phyloP scores from a whole-genome alignment of 2,113 vertebrate genomes.

The Salvelinus sp. region DNA sequence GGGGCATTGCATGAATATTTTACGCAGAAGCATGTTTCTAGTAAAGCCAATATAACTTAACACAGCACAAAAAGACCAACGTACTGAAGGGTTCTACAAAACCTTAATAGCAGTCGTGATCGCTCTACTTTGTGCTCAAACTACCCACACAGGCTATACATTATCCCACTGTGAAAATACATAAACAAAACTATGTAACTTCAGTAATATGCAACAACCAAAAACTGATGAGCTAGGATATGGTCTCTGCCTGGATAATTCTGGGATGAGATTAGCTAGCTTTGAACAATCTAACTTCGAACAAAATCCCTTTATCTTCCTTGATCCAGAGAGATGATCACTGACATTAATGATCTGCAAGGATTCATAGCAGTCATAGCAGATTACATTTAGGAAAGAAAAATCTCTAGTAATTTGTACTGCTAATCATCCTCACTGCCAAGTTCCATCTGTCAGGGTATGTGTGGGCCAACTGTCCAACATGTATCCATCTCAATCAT shows the following conservation, averaged over 20 bases:
- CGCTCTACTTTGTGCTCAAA: neutral
- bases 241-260: too few species aligned
- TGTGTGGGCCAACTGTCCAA: slow-evolving; percentile 4
- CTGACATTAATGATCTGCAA: too few species aligned
- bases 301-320: too few species aligned
- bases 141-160: neutral
- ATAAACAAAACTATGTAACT: neutral
- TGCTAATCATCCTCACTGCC: neutral
- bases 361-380: too few species aligned
- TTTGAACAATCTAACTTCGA: too few species aligned
- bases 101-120: slow-evolving; percentile 2
- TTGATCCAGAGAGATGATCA: too few species aligned
- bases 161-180: neutral
- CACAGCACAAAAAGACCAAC: slow-evolving; percentile 19
- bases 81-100: slow-evolving; percentile 14
- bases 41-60: slow-evolving; percentile 21
- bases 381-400: too few species aligned
- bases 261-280: too few species aligned
- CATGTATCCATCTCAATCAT: slow-evolving; percentile 12
- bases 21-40: slow-evolving; percentile 45
- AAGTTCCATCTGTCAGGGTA: slow-evolving; percentile 12
- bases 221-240: too few species aligned
- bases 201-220: neutral
- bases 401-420: too few species aligned
- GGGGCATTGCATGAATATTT: slow-evolving; percentile 52